These are phyloP conservation scores for Nyleta sp. DNA, from an alignment of 2,888 invertebrate genomes.

Conservation along the genomic window DNA sequence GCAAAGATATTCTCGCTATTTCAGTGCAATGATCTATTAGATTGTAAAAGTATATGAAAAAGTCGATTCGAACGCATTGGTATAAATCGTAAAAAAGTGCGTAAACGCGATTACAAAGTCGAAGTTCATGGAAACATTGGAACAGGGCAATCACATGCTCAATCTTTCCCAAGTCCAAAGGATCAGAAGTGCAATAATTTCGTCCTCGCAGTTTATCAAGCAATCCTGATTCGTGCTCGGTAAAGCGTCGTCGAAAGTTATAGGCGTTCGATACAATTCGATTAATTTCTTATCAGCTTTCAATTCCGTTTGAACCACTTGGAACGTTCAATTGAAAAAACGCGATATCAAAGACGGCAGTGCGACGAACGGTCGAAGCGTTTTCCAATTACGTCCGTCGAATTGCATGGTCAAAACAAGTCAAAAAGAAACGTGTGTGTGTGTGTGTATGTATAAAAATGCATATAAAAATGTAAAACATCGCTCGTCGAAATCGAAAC, in stretches of 20 bases:
- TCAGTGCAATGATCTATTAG: constrained; percentile 47
- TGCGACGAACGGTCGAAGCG: constrained; percentile 20
- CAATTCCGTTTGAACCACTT: too few species aligned
- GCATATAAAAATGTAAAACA: constrained; percentile 42
- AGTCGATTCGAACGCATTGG: not conserved
- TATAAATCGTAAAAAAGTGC: constrained; percentile 5
- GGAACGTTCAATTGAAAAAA: too few species aligned
- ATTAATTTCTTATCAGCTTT: too few species aligned
- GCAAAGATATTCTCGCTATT: constrained; percentile 15
- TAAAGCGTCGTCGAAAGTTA: too few species aligned
- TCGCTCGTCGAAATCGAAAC: not conserved
- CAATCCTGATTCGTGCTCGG: too few species aligned
- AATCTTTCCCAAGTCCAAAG: too few species aligned
- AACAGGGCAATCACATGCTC: too few species aligned
- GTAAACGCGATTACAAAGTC: constrained; percentile 5
- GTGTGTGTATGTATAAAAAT: constrained; percentile 22
- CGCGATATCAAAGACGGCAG: too few species aligned
- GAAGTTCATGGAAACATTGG: not conserved
- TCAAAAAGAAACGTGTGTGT: constrained; percentile 18
- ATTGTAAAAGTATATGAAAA: constrained; percentile 15
- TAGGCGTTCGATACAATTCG: too few species aligned
- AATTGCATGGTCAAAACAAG: constrained; percentile 5
- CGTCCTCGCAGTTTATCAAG: too few species aligned
- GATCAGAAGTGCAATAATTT: not conserved
- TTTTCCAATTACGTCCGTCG: constrained; percentile 3